phyloP scores from a whole-genome alignment of 2,797 vertebrate genomes.

The Lepidocolaptes lacrymiger region DNA sequence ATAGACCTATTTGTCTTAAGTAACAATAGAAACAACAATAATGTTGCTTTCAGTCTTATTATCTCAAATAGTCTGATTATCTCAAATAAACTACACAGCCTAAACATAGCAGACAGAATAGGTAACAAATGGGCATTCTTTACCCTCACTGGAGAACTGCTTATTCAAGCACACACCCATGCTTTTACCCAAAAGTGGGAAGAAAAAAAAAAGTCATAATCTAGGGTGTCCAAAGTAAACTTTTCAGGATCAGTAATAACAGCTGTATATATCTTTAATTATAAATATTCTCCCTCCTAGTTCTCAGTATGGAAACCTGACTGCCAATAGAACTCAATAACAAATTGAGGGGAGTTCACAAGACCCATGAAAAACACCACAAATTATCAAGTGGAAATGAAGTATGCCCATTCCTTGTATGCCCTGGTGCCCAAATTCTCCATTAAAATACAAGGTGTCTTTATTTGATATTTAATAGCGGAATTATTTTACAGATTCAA shows the following conservation, averaged over 20 bases:
- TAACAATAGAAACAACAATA: not conserved
- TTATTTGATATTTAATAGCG: not conserved
- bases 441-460: not conserved
- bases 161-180: constrained; percentile 72
- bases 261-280: constrained; percentile 62
- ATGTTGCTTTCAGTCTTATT: not conserved
- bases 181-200: constrained; percentile 13
- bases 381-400: not conserved
- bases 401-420: not conserved
- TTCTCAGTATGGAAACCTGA: constrained; percentile 46
- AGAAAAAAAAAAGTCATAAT: constrained; percentile 18
- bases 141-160: constrained; percentile 48
- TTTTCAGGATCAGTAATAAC: constrained; percentile 59
- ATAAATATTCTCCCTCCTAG: constrained; percentile 61
- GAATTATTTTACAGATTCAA: not conserved
- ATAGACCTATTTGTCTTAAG: not conserved
- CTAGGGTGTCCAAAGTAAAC: constrained; percentile 70
- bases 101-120: constrained; percentile 54
- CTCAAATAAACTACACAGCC: not conserved
- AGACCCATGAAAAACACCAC: not conserved
- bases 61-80: constrained; percentile 23
- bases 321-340: constrained; percentile 45
- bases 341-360: constrained; percentile 34
- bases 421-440: not conserved
- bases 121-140: constrained; percentile 38